Evolutionary conservation across 2,113 vertebrate species (phyloP), one percentile per base, ranked within the genome.

Genomic region (Albula goreensis): DNA sequence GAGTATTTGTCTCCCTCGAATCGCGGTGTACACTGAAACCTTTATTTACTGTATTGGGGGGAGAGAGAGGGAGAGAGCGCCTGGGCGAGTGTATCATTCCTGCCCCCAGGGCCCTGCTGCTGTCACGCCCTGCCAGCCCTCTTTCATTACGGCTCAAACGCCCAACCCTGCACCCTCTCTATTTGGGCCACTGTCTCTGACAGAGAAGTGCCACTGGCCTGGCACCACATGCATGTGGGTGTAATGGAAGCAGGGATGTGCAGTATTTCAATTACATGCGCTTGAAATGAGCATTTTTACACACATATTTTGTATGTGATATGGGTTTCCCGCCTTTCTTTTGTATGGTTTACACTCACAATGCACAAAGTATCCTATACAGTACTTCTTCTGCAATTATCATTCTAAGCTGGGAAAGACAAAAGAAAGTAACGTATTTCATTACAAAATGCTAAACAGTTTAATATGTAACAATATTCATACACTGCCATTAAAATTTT

Each of bases 71-170:
- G 31, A 41, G 2, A 77, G 13, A 9, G 25, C 56, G 4, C 51
- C 51, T 80, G 22, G 12, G n/a, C 13, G 86, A 85, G 88, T 85
- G 88, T 89, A 86, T 87, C 80, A 70, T 51, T 87, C 88, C 88
- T 48, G 85, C 85, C 90, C 87, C 88, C 85, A 88, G 90, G 87
- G 85, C 83, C 31, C 50, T 87, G 90, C 86, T 86, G 82, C 87
- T 90, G 90, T 90, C 91, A 91, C 89, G 88, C 86, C 87, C 81
- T 8, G 90, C 90, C 89, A 89, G 88, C 80, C 89, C 82, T 83
- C 83, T 87, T 90, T 89, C 88, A 88, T 86, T 89, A 87, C 83
- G 12, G 48, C 82, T 49, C 84, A 82, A 88, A 74, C 83, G 78
- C 81, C 89, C 83, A 25, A 88, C 87, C 89, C 89, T 92, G 88